Conservation (phyloP, 2,888 invertebrate species). For the Mesorhabditis belari region DNA sequence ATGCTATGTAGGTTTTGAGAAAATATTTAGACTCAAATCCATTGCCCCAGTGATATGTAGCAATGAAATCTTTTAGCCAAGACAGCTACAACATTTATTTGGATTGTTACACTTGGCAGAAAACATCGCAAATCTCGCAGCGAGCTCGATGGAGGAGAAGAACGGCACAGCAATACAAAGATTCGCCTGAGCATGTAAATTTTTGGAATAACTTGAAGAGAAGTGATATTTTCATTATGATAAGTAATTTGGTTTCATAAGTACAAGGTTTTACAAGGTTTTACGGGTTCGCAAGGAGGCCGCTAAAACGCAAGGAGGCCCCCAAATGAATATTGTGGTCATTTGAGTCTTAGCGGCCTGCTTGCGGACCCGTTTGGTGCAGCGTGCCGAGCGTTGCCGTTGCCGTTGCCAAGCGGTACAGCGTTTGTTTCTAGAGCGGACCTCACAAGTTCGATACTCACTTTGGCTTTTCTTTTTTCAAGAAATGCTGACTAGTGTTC, state of each 20-base stretch:
- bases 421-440: no score
- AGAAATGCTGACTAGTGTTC: no score
- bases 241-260: neutral
- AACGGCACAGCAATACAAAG: neutral
- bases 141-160: neutral
- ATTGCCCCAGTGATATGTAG: neutral
- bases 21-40: neutral
- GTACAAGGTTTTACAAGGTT: neutral
- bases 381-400: no score
- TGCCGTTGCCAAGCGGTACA: no score
- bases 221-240: neutral
- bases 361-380: no score
- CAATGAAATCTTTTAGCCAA: constrained; percentile 8
- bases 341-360: no score
- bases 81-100: constrained; percentile 33
- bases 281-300: neutral
- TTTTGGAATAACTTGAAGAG: no score
- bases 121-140: neutral
- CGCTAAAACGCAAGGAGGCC: no score
- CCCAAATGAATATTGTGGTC: no score
- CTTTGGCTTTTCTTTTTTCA: no score
- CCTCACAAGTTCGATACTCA: no score
- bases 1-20: neutral
- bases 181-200: no score
- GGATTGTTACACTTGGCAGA: constrained; percentile 21